phyloP scores from a whole-genome alignment of 2,888 invertebrate genomes.

The Hypomecis punctinalis region DNA sequence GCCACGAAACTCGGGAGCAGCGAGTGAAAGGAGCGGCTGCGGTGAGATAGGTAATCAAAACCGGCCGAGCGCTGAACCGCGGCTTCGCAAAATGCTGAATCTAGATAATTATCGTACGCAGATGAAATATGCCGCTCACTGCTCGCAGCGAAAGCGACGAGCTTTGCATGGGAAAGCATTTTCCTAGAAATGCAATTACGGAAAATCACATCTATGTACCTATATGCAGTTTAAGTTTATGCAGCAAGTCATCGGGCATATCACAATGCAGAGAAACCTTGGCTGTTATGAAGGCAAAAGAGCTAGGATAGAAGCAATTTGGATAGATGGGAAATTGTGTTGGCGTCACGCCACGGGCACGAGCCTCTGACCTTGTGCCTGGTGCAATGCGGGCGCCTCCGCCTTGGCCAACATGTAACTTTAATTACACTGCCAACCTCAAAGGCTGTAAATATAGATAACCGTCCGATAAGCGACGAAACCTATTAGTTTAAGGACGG shows the following conservation, averaged over 20 bases:
- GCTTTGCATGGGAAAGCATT: constrained; percentile 32
- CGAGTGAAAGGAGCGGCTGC: constrained; percentile 23
- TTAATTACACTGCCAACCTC: constrained; percentile 36
- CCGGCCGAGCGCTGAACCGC: constrained; percentile 11
- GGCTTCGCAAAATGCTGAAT: constrained; percentile 1
- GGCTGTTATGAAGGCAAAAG: not conserved
- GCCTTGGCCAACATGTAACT: constrained; percentile 52
- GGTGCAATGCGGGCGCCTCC: constrained; percentile 59
- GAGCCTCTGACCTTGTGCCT: constrained; percentile 48
- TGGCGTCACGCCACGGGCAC: constrained; percentile 52
- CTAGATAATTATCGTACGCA: constrained; percentile 23
- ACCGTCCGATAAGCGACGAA: constrained; percentile 2
- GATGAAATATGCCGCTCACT: constrained; percentile 18
- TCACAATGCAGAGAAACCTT: constrained; percentile 6
- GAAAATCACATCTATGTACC: not conserved
- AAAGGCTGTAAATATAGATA: constrained; percentile 21
- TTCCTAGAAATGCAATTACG: constrained; percentile 21
- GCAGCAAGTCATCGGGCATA: not conserved
- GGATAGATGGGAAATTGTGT: constrained; percentile 34
- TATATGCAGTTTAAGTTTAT: not conserved
- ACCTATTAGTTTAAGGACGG: not conserved
- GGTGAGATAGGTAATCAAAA: constrained; percentile 12
- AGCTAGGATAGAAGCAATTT: constrained; percentile 17
- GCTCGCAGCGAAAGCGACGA: constrained; percentile 28
- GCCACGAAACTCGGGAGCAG: constrained; percentile 20